phyloP scores from a whole-genome alignment of 2,797 vertebrate species.

The Rhincodon typus region DNA sequence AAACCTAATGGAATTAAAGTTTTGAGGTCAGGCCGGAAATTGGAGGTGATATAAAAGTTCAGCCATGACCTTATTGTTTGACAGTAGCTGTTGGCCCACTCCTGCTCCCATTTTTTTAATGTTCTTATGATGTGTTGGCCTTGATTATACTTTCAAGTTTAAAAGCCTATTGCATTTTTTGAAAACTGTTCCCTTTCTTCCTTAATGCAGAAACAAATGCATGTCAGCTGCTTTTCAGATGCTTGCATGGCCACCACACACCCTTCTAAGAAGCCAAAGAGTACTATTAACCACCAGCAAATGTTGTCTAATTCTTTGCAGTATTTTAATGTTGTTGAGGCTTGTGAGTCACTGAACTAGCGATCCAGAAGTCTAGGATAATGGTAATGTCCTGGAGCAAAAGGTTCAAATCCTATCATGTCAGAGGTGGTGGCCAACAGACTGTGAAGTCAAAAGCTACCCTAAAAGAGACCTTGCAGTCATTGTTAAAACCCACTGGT shows the following conservation, averaged over 20 bases:
- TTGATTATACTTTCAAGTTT: neutral
- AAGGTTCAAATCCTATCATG: no score
- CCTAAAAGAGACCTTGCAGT: no score
- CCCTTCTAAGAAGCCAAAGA: neutral
- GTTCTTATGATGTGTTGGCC: neutral
- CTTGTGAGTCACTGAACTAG: no score
- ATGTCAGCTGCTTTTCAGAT: neutral
- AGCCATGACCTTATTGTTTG: neutral
- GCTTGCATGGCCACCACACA: neutral
- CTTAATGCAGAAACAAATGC: neutral
- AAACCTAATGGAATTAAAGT: neutral
- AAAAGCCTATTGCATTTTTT: neutral
- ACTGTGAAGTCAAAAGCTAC: no score
- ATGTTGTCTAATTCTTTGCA: neutral
- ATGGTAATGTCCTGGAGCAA: no score
- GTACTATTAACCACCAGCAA: neutral
- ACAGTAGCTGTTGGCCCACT: neutral
- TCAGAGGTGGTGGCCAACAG: no score
- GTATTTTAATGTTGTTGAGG: neutral
- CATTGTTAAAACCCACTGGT: no score
- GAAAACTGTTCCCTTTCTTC: neutral
- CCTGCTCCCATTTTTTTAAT: neutral
- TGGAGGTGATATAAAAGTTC: neutral
- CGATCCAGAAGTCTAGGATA: no score
- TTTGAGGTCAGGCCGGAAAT: no score